phyloP scores from a whole-genome alignment of 2,888 invertebrate species.

The Andrena haemorrhoa region DNA sequence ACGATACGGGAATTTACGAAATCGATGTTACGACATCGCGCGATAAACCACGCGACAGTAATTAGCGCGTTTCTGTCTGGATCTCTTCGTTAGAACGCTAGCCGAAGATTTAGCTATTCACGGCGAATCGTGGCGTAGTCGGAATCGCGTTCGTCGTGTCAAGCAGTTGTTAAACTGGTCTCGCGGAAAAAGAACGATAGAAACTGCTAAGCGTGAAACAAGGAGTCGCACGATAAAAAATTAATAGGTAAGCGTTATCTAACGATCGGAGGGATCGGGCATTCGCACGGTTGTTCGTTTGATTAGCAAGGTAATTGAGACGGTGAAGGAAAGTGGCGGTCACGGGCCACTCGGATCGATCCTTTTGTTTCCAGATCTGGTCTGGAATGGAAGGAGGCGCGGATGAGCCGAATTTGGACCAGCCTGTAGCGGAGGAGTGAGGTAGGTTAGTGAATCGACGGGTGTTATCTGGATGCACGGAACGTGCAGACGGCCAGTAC shows the following conservation, averaged over 20 bases:
- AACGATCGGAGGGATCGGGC: neutral
- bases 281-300: neutral
- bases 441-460: slow-evolving; percentile 83
- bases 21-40: slow-evolving; percentile 48
- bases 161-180: slow-evolving; percentile 19
- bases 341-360: neutral
- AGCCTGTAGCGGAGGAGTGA: slow-evolving; percentile 76
- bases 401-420: slow-evolving; percentile 69
- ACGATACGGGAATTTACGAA: slow-evolving; percentile 32
- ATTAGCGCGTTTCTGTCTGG: slow-evolving; percentile 1
- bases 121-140: neutral
- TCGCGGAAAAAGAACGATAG: neutral
- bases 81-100: neutral
- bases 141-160: neutral
- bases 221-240: neutral
- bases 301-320: neutral
- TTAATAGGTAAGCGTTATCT: neutral
- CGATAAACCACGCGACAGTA: slow-evolving; percentile 29
- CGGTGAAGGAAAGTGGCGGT: neutral
- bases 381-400: neutral
- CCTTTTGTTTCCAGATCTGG: neutral
- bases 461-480: slow-evolving; percentile 81
- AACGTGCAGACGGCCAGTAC: slow-evolving; percentile 79
- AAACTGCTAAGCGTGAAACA: slow-evolving; percentile 36
- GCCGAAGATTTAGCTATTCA: neutral